phyloP scores from a whole-genome alignment of 2,888 invertebrate species.

The Spilarctia lutea region DNA sequence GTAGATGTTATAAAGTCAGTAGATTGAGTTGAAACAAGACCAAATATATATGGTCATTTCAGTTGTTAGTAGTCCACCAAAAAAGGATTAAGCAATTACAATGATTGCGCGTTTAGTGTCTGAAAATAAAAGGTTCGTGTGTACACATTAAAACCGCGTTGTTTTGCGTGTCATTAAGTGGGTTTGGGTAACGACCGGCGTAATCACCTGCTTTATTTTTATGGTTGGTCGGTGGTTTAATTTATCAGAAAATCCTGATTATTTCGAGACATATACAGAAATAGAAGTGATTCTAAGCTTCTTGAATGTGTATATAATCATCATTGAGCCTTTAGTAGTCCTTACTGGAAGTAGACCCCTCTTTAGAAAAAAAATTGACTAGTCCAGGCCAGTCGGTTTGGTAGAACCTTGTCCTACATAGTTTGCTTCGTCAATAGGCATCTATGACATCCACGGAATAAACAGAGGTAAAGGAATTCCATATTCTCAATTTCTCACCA shows the following conservation, averaged over 20 bases:
- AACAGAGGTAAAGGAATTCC: too few relatives aligned
- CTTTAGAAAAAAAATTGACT: too few relatives aligned
- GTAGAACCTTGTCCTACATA: too few relatives aligned
- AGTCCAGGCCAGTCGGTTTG: too few relatives aligned
- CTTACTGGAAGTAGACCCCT: too few relatives aligned
- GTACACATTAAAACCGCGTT: conserved; percentile 24
- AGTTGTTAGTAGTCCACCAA: conserved; percentile 10
- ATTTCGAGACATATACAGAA: background rate
- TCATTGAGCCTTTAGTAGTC: too few relatives aligned
- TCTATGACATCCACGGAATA: too few relatives aligned
- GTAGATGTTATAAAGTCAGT: background rate
- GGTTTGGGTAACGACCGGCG: conserved; percentile 21
- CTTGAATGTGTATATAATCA: too few relatives aligned
- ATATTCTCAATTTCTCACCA: too few relatives aligned
- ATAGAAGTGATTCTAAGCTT: background rate
- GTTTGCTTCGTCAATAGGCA: too few relatives aligned
- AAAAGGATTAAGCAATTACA: conserved; percentile 18
- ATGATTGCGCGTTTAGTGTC: conserved; percentile 14
- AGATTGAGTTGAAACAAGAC: background rate
- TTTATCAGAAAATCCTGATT: background rate
- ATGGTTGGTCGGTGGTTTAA: conserved; percentile 11
- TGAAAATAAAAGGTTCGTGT: conserved; percentile 22
- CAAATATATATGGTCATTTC: background rate
- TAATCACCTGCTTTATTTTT: conserved; percentile 26
- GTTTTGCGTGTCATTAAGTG: conserved; percentile 27